Conservation (phyloP, 2,888 invertebrate species). For the Athripsodes cinereus region DNA sequence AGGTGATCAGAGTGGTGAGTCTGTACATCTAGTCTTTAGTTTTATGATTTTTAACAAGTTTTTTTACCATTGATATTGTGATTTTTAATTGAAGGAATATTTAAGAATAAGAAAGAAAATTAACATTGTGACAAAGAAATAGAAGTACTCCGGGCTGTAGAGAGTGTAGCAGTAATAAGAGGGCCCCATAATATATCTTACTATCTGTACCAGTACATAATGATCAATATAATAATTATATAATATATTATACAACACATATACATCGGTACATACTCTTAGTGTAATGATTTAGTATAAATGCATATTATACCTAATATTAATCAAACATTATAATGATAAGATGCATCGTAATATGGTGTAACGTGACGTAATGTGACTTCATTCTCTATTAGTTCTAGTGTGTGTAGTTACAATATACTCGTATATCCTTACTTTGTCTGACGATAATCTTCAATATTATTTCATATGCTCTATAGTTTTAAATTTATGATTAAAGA, state of each 20-base stretch:
- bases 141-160: background rate
- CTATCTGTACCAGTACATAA: too few species aligned
- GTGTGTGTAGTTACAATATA: too few species aligned
- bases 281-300: background rate
- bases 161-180: background rate
- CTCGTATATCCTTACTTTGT: background rate
- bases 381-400: too few species aligned
- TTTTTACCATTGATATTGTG: constrained; percentile 21
- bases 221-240: background rate
- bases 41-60: constrained; percentile 18
- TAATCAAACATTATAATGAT: too few species aligned
- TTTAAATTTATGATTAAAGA: background rate
- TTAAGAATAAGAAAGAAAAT: background rate
- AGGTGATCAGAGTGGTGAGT: constrained; percentile 11
- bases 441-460: background rate
- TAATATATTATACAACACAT: background rate
- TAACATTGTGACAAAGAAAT: background rate
- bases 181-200: background rate
- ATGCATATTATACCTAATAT: too few species aligned
- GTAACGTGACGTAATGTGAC: too few species aligned
- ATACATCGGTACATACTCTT: background rate
- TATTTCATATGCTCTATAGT: background rate
- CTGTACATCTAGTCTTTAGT: constrained; percentile 18
- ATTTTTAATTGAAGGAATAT: constrained; percentile 9
- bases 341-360: too few species aligned